Conservation (phyloP, 1,140 invertebrate species). For the Drosophila neocordata region DNA sequence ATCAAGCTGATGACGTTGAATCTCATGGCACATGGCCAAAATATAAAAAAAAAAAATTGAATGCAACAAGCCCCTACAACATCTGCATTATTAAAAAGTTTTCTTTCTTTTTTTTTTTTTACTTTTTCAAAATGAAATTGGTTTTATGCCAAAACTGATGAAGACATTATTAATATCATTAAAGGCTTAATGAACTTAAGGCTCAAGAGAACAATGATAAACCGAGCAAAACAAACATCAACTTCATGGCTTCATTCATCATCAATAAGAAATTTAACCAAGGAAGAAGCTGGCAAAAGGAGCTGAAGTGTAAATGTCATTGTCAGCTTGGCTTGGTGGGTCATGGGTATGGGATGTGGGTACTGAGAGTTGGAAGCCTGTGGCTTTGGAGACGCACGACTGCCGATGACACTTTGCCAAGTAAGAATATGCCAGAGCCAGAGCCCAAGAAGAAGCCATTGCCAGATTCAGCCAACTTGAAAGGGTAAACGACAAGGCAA, state of each 20-base stretch:
- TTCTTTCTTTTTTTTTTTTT: neutral
- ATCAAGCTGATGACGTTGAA: constrained; percentile 7
- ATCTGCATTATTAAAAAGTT: constrained; percentile 78
- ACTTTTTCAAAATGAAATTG: neutral
- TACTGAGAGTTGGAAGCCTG: neutral
- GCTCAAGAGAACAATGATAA: constrained; percentile 6
- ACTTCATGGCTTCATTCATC: constrained; percentile 6
- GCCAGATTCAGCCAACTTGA: constrained; percentile 6
- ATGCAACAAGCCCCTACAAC: constrained; percentile 64
- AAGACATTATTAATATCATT: constrained; percentile 7
- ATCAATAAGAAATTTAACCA: constrained; percentile 8
- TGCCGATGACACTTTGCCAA: constrained; percentile 10
- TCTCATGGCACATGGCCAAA: constrained; percentile 21
- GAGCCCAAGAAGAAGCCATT: neutral
- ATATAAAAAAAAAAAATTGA: constrained; percentile 11
- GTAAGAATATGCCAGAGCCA: neutral
- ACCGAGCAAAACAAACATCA: constrained; percentile 8
- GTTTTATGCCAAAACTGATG: neutral
- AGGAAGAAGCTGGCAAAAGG: constrained; percentile 4
- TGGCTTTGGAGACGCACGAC: constrained; percentile 3
- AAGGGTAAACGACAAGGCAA: constrained; percentile 11
- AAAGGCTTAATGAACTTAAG: constrained; percentile 12
- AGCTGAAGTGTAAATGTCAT: constrained; percentile 11
- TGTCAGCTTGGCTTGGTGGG: constrained; percentile 3
- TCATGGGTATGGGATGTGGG: neutral